Conservation (phyloP, 30 jellyfish, hydroid and myxozoan genomes). For the Turritopsis dohrnii region DNA sequence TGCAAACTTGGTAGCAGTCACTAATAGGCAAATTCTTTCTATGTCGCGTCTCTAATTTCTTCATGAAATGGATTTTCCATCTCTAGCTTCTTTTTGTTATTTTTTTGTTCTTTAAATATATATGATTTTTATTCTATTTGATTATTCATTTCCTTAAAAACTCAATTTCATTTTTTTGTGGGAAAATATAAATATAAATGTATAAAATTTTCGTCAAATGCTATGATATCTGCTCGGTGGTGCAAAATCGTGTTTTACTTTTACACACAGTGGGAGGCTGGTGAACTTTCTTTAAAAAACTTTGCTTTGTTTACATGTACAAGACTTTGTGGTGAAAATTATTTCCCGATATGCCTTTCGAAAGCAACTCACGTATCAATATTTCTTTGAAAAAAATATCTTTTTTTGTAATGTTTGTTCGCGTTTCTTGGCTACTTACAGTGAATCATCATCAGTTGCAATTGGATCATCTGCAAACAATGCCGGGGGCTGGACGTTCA, state of each 20-base stretch:
- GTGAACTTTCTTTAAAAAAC: background rate
- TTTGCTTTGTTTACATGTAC: background rate
- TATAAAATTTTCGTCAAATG: background rate
- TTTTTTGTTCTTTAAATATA: background rate
- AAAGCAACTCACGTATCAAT: background rate
- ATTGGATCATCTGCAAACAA: no score
- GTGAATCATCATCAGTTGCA: no score
- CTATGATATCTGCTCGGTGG: background rate
- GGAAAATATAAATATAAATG: background rate
- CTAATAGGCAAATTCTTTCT: background rate
- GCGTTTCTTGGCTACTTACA: no score
- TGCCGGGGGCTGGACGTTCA: no score
- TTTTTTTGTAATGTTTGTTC: no score
- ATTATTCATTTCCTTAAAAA: background rate
- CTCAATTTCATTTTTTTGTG: background rate
- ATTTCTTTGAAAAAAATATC: no score
- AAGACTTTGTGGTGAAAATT: background rate
- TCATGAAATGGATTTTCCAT: background rate
- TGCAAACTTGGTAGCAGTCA: background rate
- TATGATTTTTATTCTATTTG: background rate
- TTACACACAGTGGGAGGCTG: background rate
- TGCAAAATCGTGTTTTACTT: no score
- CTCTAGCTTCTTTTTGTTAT: background rate
- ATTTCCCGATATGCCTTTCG: background rate
- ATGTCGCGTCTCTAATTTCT: background rate